Evolutionary conservation across 2,888 invertebrate genomes (phyloP), one percentile per base, ranked within the genome.

Genomic region (Hydraecia micacea): DNA sequence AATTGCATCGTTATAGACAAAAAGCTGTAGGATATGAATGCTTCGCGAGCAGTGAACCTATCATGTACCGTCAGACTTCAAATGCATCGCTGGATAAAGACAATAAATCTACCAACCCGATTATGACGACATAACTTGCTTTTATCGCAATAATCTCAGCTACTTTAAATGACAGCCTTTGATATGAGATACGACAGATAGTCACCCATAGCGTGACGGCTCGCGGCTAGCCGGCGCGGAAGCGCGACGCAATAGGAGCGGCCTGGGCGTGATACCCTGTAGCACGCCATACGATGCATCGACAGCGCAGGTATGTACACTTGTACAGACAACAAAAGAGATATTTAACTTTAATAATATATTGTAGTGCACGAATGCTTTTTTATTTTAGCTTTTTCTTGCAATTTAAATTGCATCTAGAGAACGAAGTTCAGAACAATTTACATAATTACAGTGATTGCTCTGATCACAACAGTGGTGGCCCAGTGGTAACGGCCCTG

Each of bases 241-340:
- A 81, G 21, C 65, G 65, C 28, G 52, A 72, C 68, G 71, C 25
- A 72, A 69, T 77, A 63, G 39, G n/a, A 73, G 67, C 39, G 83
- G 77, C 28, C 71, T 32, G 55, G 42, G 71, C 63, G 63, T 68
- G 49, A 81, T 39, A 32, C 81, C 68, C 55, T 32, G 81, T 60
- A 55, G 68, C 39, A 81, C 72, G 68, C 82, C 70, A 76, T 15
- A 52, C 66, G 28, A 60, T 60, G 68, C 73, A 65, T 46, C 2
- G 32, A 15, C 42, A 69, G 32, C 58, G 49, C 65, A 69, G 5
- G 15, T 55, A 21, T 63, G 60, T 73, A 32, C 32, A 32, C 32
- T 32, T 32, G 32, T 32, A 80, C 42, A 11, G 58, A 2, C 36
- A 69, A 25, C 18, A 9, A 55, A 39, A 52, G 2, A 62, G 1